Base-by-base conservation (phyloP, 2,888 invertebrate species). In the Cataglyphis rosenhaueri region DNA sequence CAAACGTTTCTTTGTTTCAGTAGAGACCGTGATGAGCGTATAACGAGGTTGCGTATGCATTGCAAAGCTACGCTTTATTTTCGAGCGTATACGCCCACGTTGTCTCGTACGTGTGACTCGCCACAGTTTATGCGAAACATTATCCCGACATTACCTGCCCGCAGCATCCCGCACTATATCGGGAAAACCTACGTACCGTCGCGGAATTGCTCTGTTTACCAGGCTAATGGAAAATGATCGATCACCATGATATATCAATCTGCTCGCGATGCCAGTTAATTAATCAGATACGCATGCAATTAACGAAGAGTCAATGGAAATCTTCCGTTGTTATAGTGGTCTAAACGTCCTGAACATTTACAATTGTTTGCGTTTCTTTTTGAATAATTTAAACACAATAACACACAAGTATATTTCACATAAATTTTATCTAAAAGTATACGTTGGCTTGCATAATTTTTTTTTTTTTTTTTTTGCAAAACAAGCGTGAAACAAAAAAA, bases 251-350 rank as follows among this genome's bases (percentile, higher is more conserved):
- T 52, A 52, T n/a, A 15, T 85, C 86, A 61, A 82, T 65, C 83
- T 68, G 81, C 55, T 57, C 73, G 84, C 70, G 70, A 74, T 38
- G 35, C 70, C 76, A 89, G 93, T 94, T 94, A 94, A 94, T 94
- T 94, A 94, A 94, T 94, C 94, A 94, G 94, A 94, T 94, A 94
- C 93, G 92, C 89, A 84, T 86, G 89, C 89, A 92, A 93, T 92
- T 92, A 92, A 44, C 32, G 35, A 81, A 89, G 83, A 78, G 32
- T 75, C 18, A 25, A 62, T 66, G 70, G 82, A 83, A 68, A n/a
- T 52, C 52, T 86, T n/a, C 68, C 48, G 79, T 84, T 84, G 74
- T 79, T 85, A 82, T 84, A 79, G 52, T 66, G 65, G 68, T 66
- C 64, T 70, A 83, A 88, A 85, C 74, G 41, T 74, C 3, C n/a